Evolutionary conservation across 1,140 invertebrate genomes (phyloP), one percentile per base, ranked within the genome.

Genomic region (Magallana gigas): DNA sequence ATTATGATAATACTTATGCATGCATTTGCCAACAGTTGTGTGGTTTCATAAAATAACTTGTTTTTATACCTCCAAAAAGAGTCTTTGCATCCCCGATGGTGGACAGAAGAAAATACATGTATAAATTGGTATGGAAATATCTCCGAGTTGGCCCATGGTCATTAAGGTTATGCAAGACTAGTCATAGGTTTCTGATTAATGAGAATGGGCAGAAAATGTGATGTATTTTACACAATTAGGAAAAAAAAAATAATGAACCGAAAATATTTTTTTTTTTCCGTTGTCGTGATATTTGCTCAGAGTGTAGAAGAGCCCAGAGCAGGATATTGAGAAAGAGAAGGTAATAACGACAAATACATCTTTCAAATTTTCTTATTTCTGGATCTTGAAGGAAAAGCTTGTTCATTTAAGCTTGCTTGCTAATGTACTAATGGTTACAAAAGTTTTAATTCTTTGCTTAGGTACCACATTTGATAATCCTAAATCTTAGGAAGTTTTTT

Each of bases 251-350:
- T 48, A 48, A 0, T 48, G 5, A 48, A 48, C 36, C 5, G 36
- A 48, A 48, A 48, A 48, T 48, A 48, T 29, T 29, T 11, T 11
- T 76, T 29, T 23, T 7, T 76, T 36, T 29, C 68, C 18, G 36
- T 76, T 48, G 36, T 4, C 68, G 68, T 76, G 68, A 29, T 76
- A 29, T 76, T 76, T 36, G 68, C 36, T 36, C 8, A 64, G 36
- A 29, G 68, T 11, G 9, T 29, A 76, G 68, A 76, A 29, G 68
- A 76, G 11, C 11, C 23, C 18, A 29, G 8, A 29, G 68, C 11
- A 76, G 68, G 23, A 36, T 48, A 71, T 71, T 71, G 29, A 62
- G 60, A 62, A 12, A 11, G 60, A 76, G 36, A 76, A 76, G 68
- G 68, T 76, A 76, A 76, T 76, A 29, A 12, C 36, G 7, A 7